A percentile compares a stretch with the other conserved stretches of the same genome.
phyloP scores from a whole-genome alignment of 2,888 invertebrate genomes.

The Agonopterix heracliana region DNA sequence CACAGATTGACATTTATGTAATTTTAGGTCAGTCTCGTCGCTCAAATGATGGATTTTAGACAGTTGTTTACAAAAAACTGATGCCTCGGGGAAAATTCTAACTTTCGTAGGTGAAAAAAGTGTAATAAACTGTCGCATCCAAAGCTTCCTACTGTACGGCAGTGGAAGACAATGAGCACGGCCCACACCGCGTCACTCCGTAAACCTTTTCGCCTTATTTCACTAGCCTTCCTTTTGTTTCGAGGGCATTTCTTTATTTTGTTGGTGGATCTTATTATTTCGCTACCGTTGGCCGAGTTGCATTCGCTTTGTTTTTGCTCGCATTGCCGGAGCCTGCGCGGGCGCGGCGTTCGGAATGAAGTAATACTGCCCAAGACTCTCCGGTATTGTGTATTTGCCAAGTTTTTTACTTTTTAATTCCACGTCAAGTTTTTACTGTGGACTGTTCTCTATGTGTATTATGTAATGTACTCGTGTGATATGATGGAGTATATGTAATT shows the following conservation, averaged over 20 bases:
- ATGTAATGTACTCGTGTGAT: conserved; percentile 44
- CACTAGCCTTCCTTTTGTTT: conserved; percentile 71
- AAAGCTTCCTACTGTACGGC: conserved; percentile 14
- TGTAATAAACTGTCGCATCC: conserved; percentile 37
- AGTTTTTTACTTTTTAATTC: conserved; percentile 42
- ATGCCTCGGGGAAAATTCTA: too few relatives aligned
- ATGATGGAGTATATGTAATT: conserved; percentile 42
- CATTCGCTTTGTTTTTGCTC: conserved; percentile 63
- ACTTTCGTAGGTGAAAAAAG: too few relatives aligned
- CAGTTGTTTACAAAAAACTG: too few relatives aligned
- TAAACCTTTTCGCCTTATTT: conserved; percentile 73
- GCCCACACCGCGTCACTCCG: conserved; percentile 72
- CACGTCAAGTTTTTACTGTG: conserved; percentile 47
- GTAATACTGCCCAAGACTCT: conserved; percentile 64
- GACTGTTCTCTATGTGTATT: conserved; percentile 29
- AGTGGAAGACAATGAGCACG: conserved; percentile 57
- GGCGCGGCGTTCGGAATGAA: conserved; percentile 55
- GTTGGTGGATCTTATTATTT: conserved; percentile 75
- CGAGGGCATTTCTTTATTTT: conserved; percentile 71
- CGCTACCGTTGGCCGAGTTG: conserved; percentile 72
- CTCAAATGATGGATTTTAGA: too few relatives aligned
- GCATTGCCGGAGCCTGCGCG: conserved; percentile 16
- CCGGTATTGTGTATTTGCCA: conserved; percentile 67
- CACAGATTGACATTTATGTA: too few relatives aligned
- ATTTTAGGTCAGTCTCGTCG: too few relatives aligned